A percentile compares a stretch with the other conserved stretches of the same genome.
Evolutionary conservation across 2,113 vertebrate genomes (phyloP).

Genomic region (Pachycephala philippinensis): DNA sequence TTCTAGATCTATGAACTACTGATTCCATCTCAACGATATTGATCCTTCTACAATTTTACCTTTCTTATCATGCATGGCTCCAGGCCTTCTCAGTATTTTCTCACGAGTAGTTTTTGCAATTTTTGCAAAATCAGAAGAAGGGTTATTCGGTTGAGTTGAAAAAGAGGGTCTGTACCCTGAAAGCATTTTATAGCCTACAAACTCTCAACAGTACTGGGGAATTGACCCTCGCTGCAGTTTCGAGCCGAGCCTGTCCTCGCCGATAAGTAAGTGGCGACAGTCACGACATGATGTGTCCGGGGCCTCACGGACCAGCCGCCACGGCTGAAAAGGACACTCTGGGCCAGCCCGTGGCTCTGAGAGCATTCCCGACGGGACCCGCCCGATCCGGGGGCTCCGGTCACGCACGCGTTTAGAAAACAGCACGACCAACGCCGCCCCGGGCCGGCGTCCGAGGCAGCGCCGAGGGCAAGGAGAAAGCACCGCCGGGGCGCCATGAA

Average conservation of each 20-base stretch:
- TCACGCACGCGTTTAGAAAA: neutral
- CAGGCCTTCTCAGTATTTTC: neutral
- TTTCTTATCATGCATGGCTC: neutral
- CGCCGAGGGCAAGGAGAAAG: neutral
- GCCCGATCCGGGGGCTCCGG: too few species aligned
- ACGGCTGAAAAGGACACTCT: neutral
- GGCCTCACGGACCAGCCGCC: too few species aligned
- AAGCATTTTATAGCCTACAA: rapidly evolving
- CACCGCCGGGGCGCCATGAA: rapidly evolving
- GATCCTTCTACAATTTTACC: neutral
- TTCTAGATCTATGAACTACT: neutral
- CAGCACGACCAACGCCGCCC: neutral
- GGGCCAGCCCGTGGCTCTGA: neutral
- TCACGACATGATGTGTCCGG: neutral
- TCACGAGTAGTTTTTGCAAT: neutral
- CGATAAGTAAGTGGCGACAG: neutral
- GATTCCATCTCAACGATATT: neutral
- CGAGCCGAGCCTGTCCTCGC: too few species aligned
- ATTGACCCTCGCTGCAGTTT: rapidly evolving
- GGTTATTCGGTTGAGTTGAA: neutral
- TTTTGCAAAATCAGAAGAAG: neutral
- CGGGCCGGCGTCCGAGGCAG: too few species aligned
- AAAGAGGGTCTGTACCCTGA: neutral
- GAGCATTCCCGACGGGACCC: neutral
- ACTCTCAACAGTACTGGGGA: neutral